Conservation (phyloP, 2,797 vertebrate genomes). For the Tympanoctomys barrerae region DNA sequence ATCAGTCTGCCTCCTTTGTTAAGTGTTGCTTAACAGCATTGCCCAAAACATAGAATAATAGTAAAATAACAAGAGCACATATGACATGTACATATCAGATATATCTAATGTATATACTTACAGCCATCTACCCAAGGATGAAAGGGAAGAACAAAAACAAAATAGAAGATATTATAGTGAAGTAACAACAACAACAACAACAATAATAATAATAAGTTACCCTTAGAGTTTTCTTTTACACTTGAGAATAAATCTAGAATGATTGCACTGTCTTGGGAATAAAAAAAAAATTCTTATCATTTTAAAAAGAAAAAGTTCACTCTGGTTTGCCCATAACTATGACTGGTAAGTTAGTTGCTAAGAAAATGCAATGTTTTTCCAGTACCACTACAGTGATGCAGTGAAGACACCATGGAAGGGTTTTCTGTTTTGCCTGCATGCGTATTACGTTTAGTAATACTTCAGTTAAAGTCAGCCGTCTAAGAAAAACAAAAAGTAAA, state of each 20-base stretch:
- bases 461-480: background rate
- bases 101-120: background rate
- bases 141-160: conserved; percentile 9
- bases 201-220: background rate
- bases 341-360: background rate
- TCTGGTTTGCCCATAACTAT: background rate
- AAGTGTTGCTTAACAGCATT: background rate
- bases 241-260: conserved; percentile 38
- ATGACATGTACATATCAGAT: background rate
- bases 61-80: background rate
- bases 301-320: background rate
- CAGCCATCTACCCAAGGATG: background rate
- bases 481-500: background rate
- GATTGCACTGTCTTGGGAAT: background rate
- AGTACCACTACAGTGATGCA: background rate
- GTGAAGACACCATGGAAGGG: background rate
- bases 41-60: background rate
- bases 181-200: background rate
- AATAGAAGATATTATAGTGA: background rate
- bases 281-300: background rate
- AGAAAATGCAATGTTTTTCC: background rate
- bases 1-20: background rate
- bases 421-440: background rate
- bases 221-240: background rate
- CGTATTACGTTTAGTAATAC: background rate